A percentile compares a stretch with the other conserved stretches of the same genome.
Conservation (phyloP, 37 sponge, comb jelly and placozoan genomes). For the Bolinopsis microptera region DNA sequence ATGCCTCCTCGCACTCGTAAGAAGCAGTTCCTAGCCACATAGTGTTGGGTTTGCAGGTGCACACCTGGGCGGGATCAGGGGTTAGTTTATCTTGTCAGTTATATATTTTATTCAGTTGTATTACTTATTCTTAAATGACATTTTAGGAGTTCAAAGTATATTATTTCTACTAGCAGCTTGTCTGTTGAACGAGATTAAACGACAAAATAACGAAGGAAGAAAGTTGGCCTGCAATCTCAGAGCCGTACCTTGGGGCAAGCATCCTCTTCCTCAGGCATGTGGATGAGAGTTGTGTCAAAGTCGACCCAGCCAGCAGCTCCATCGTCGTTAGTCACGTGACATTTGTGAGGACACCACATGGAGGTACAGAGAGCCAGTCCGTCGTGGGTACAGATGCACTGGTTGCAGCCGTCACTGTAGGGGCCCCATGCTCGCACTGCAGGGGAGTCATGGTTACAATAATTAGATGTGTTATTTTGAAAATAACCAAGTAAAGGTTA, state of each 20-base stretch:
- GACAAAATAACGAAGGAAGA: too few relatives aligned
- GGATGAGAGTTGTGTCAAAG: not conserved
- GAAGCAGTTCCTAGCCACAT: not conserved
- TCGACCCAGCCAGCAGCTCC: not conserved
- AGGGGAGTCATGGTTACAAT: too few relatives aligned
- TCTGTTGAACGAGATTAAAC: too few relatives aligned
- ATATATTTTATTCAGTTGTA: too few relatives aligned
- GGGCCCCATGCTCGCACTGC: not conserved
- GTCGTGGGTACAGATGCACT: conserved; percentile 1
- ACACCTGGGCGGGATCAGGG: conserved; percentile 28
- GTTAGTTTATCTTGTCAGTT: too few relatives aligned
- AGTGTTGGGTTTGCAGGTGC: conserved; percentile 19
- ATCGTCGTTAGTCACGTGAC: not conserved
- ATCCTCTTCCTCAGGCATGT: not conserved
- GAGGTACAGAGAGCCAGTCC: not conserved
- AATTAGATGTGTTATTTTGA: too few relatives aligned
- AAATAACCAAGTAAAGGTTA: too few relatives aligned
- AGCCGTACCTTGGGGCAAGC: not conserved
- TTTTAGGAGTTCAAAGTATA: too few relatives aligned
- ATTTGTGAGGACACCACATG: conserved; percentile 15
- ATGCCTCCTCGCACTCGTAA: not conserved
- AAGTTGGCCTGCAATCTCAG: too few relatives aligned
- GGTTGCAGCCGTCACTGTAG: conserved; percentile 19
- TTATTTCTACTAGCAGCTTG: too few relatives aligned
- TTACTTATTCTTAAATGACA: too few relatives aligned